Evolutionary conservation across 2,797 vertebrate genomes (phyloP), one percentile per base, ranked within the genome.

Genomic region (Hafferia zeledoni): DNA sequence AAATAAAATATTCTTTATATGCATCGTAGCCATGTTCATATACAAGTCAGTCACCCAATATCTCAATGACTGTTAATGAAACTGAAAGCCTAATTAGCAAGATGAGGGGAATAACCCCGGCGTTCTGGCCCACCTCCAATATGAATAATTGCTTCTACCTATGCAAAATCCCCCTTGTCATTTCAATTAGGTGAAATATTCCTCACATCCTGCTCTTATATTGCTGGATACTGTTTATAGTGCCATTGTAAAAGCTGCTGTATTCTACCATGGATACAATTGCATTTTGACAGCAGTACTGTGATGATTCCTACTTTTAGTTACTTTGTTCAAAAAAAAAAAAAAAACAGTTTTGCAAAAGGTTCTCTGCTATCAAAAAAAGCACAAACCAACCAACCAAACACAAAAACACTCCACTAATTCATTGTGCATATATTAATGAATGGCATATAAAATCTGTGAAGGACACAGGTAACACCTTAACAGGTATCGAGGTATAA

Each of bases 71-170:
- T 60, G 67, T 59, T 97, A 96, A 95, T 95, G 90, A 96, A 96
- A 95, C 77, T 90, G 91, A 94, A 97, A 95, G 86, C 72, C 91
- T 96, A 92, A 97, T 97, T 96, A 96, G 88, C 77, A 96, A 97
- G 80, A 96, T 94, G 87, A 86, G 92, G 80, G 83, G 79, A 96
- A 88, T 81, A 97, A 96, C 68, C 70, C 84, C 79, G 92, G 90
- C 37, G 0, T 95, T 81, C 88, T 97, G 89, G 94, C 90, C 61
- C 52, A 90, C 59, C 90, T 95, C 90, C 96, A 97, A 79, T 70
- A 89, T 76, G 91, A 94, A 89, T 97, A 97, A 97, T 93, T 96
- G 87, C 71, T 94, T 64, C 93, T 89, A 94, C 84, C 93, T 90
- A 93, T 86, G 80, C 84, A 93, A 95, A 95, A 95, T 81, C 43